A percentile compares a stretch with the other conserved stretches of the same genome.
Evolutionary conservation across 2,113 vertebrate species (phyloP).

Genomic region (Zosterops borbonicus): DNA sequence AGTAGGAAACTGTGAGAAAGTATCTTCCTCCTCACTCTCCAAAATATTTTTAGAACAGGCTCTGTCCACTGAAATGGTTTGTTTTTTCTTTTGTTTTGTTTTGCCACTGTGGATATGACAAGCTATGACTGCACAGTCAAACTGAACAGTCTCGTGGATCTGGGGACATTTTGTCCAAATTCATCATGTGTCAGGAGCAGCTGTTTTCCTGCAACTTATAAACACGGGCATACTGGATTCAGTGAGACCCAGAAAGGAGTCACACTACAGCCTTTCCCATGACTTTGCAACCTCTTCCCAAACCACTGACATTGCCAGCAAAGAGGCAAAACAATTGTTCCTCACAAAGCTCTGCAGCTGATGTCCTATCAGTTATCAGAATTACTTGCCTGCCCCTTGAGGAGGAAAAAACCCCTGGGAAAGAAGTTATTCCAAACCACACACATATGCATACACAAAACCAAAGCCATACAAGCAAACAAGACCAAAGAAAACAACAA

Average conservation of each 20-base stretch:
- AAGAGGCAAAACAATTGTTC: conserved; percentile 79
- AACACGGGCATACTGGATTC: conserved; percentile 76
- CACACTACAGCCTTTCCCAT: conserved; percentile 83
- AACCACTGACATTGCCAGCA: conserved; percentile 78
- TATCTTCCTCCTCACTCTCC: conserved; percentile 29
- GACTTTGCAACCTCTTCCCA: conserved; percentile 88
- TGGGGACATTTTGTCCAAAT: conserved; percentile 46
- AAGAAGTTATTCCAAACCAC: background rate
- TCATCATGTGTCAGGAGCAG: conserved; percentile 59
- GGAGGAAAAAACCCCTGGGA: conserved; percentile 46
- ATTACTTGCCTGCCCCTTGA: background rate
- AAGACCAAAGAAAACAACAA: background rate
- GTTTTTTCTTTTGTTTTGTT: background rate
- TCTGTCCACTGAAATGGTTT: background rate
- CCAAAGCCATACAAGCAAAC: background rate
- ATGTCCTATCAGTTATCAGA: conserved; percentile 63
- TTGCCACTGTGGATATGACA: background rate
- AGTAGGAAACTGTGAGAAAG: conserved; percentile 57
- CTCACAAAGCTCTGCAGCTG: conserved; percentile 79
- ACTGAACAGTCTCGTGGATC: background rate
- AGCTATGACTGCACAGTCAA: background rate
- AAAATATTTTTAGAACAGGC: conserved; percentile 36
- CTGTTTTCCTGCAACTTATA: conserved; percentile 62
- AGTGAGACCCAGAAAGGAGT: conserved; percentile 71
- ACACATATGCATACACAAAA: background rate